These are phyloP conservation scores for Sarcophaga subvicina DNA, from an alignment of 2,888 invertebrate species.

Conservation along the genomic window DNA sequence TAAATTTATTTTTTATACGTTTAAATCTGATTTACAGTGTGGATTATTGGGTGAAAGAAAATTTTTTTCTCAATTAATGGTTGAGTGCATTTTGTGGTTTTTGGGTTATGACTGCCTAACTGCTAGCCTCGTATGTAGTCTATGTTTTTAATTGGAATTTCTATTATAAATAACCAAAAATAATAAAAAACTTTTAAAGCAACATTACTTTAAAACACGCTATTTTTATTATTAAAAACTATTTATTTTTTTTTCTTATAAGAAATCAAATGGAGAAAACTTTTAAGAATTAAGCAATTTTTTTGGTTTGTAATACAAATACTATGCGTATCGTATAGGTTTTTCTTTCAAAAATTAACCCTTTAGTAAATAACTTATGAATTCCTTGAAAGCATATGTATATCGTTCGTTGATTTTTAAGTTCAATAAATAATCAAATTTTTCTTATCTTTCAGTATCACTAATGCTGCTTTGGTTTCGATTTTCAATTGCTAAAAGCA, in stretches of 20 bases:
- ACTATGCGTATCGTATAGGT: too few species aligned
- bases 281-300: not conserved
- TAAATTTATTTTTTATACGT: constrained; percentile 48
- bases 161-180: constrained; percentile 18
- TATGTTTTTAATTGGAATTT: constrained; percentile 39
- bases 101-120: constrained; percentile 60
- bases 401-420: too few species aligned
- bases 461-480: too few species aligned
- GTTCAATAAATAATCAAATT: too few species aligned
- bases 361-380: too few species aligned
- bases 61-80: constrained; percentile 54
- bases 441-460: too few species aligned
- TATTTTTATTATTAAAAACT: constrained; percentile 25
- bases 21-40: not conserved
- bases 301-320: too few species aligned
- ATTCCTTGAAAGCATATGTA: too few species aligned
- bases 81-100: constrained; percentile 66
- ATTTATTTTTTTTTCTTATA: not conserved
- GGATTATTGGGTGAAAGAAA: constrained; percentile 52
- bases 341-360: too few species aligned
- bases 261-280: not conserved
- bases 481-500: too few species aligned
- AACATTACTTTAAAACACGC: constrained; percentile 57
- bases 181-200: too few species aligned
- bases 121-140: not conserved